Base-by-base conservation (phyloP, 30 jellyfish, hydroid and myxozoan genomes). In the Cassiopea andromeda region DNA sequence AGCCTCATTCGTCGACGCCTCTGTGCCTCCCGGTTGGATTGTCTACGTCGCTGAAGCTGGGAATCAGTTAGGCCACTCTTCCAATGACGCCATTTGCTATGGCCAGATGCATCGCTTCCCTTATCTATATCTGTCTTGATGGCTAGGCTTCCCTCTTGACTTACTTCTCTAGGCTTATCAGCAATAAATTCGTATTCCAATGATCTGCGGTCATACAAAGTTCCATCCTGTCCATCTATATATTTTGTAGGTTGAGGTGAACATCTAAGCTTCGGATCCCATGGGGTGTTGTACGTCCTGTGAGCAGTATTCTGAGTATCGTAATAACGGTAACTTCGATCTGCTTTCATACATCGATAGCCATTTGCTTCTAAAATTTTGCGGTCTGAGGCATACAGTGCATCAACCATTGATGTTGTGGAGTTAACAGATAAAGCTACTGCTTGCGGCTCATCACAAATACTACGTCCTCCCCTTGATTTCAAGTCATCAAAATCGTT, bases 11-110 rank as follows among this genome's bases (percentile, higher is more conserved):
- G 82, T 66, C 99, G 80, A 15, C 99, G 94, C 44, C 99, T 73
- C 71, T 95, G 99, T 2, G 99, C 99, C 76, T 95, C 99, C 17
- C 99, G 95, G 43, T 95, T 95, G 10, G 99, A 95, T 83, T 92
- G 91, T 47, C 99, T 83, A 43, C 99, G 54, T 16, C 99, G 83
- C 68, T 95, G 98, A 16, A 95, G 87, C 82, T 95, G 99, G 17
- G 88, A 97, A 45, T 73, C 94, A 46, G 97, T 75, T 9, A 93
- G 78, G 44, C 95, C 93, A 69, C 91, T 82, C 72, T 83, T 88
- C 91, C 94, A 88, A 43, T 69, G 85, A 7, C 90, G 87, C 97
- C 94, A 91, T 80, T 68, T 78, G 18, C 74, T 48, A 47, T 44
- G 48, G 82, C 76, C 86, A 19, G 44, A n/a, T 48, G 61, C n/a